Percentiles rank a stretch among this genome's conserved stretches.
These are phyloP conservation scores for Drosophila punjabiensis DNA, from an alignment of 1,140 invertebrate species.

Conservation along the genomic window DNA sequence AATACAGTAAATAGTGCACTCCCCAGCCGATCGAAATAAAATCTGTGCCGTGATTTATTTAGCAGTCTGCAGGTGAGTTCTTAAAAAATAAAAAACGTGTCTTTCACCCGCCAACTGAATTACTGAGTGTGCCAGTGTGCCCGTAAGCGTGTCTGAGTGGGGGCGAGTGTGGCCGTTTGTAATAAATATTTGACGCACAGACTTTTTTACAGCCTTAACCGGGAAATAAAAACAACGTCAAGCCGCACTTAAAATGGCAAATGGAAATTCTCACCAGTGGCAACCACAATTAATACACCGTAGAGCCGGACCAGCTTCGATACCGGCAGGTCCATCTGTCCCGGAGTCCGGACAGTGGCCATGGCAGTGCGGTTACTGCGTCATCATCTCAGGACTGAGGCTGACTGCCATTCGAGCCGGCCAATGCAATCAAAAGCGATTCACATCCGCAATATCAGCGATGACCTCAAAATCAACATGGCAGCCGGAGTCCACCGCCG, in stretches of 20 bases:
- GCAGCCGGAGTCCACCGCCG: constrained; percentile 31
- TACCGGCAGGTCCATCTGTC: constrained; percentile 20
- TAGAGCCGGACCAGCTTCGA: constrained; percentile 23
- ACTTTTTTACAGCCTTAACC: constrained; percentile 75
- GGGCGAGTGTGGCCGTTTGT: constrained; percentile 56
- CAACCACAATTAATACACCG: constrained; percentile 82
- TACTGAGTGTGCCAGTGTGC: constrained; percentile 4
- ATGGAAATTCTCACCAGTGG: constrained; percentile 79
- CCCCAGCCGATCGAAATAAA: neutral
- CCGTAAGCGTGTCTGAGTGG: neutral
- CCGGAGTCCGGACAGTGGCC: constrained; percentile 16
- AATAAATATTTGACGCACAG: constrained; percentile 77
- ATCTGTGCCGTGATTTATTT: constrained; percentile 38
- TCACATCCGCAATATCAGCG: constrained; percentile 82
- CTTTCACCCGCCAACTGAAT: constrained; percentile 13
- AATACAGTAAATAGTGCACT: neutral
- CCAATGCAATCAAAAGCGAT: constrained; percentile 81
- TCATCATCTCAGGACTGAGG: constrained; percentile 44
- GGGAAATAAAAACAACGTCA: constrained; percentile 70
- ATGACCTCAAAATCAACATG: constrained; percentile 84
- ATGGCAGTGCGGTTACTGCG: constrained; percentile 43
- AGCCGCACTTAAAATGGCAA: constrained; percentile 83
- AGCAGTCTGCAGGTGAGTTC: constrained; percentile 40
- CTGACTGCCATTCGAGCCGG: constrained; percentile 52
- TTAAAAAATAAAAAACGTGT: constrained; percentile 24